These are phyloP conservation scores for Vanessa atalanta DNA, from an alignment of 1,140 invertebrate species.

Conservation along the genomic window DNA sequence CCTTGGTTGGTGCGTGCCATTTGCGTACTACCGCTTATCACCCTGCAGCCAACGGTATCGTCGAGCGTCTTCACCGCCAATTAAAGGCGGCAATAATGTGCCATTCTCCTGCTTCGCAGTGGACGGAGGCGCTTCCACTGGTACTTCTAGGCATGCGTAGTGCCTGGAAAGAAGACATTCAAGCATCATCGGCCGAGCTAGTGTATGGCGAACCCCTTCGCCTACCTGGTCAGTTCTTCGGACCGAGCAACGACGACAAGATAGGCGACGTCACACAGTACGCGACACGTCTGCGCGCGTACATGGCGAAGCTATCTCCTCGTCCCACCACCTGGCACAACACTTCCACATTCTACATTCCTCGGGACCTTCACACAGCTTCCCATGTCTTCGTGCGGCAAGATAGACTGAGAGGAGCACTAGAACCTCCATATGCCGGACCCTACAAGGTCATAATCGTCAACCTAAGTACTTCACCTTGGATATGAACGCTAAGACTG, in stretches of 20 bases:
- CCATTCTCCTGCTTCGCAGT: slow-evolving; percentile 3
- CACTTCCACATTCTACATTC: slow-evolving; percentile 43
- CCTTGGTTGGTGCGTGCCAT: slow-evolving; percentile 12
- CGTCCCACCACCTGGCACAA: slow-evolving; percentile 43
- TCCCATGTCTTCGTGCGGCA: slow-evolving; percentile 59
- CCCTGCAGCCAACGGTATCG: slow-evolving; percentile 22
- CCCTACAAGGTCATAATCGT: slow-evolving; percentile 57
- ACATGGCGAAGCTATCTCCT: slow-evolving; percentile 41
- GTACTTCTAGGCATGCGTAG: slow-evolving; percentile 35
- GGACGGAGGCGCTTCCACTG: slow-evolving; percentile 26
- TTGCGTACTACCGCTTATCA: slow-evolving; percentile 24
- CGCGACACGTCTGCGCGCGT: slow-evolving; percentile 35
- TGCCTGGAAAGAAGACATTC: slow-evolving; percentile 30
- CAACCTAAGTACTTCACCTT: slow-evolving; percentile 52
- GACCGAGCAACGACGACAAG: slow-evolving; percentile 10
- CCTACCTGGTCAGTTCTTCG: slow-evolving; percentile 26
- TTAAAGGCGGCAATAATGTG: slow-evolving; percentile 29
- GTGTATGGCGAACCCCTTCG: slow-evolving; percentile 23
- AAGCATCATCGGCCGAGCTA: slow-evolving; percentile 24
- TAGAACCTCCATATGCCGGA: slow-evolving; percentile 67
- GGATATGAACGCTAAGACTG: slow-evolving; percentile 43
- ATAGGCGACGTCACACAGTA: slow-evolving; percentile 41
- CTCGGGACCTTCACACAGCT: slow-evolving; percentile 31
- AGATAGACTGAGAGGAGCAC: slow-evolving; percentile 50
- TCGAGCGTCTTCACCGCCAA: slow-evolving; percentile 21